A percentile compares a stretch with the other conserved stretches of the same genome.
Conservation (phyloP, 1,140 invertebrate genomes). For the Brachionus sp. region DNA sequence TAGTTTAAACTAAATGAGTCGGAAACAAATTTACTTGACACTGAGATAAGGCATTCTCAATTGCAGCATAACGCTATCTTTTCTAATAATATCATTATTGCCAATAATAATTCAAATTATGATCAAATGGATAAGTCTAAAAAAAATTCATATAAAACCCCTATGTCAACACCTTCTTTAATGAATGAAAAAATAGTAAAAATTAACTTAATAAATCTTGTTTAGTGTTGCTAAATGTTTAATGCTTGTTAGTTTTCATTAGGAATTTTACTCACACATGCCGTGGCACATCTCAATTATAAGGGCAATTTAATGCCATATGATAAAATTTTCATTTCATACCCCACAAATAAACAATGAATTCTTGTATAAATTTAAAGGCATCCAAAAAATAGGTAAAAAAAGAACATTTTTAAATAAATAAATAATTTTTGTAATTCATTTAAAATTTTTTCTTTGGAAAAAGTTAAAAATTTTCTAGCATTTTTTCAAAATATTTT, state of each 20-base stretch:
- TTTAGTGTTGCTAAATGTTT: not conserved
- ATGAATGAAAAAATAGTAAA: conserved; percentile 20
- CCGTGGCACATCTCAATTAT: not conserved
- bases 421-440: too few relatives aligned
- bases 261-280: not conserved
- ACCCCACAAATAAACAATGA: too few relatives aligned
- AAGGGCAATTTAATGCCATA: not conserved
- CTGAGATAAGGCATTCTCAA: conserved; percentile 43
- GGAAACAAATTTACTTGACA: conserved; percentile 9
- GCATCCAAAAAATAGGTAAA: too few relatives aligned
- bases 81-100: conserved; percentile 17
- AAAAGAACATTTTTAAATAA: too few relatives aligned
- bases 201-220: not conserved
- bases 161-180: conserved; percentile 41
- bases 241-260: not conserved
- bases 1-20: conserved; percentile 17
- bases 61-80: conserved; percentile 34
- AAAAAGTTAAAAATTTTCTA: too few relatives aligned
- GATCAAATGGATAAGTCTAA: conserved; percentile 21
- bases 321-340: too few relatives aligned
- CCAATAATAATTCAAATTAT: not conserved
- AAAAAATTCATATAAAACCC: conserved; percentile 17
- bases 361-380: too few relatives aligned
- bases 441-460: too few relatives aligned
- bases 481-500: too few relatives aligned